Evolutionary conservation across 2,888 invertebrate species (phyloP).

Genomic region (Morinoia aosen): DNA sequence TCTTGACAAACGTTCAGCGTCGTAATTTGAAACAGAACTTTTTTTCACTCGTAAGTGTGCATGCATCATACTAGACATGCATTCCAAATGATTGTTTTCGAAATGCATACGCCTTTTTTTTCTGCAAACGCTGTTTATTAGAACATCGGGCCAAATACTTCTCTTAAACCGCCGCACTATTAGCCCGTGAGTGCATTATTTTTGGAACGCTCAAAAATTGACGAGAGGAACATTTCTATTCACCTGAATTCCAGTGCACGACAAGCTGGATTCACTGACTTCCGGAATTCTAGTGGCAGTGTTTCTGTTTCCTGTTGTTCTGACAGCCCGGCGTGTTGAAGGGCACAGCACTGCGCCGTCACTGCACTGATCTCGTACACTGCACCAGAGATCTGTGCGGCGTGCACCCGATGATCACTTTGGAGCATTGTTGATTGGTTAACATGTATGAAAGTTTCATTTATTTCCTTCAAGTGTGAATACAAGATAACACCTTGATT

Average conservation of each 20-base stretch:
- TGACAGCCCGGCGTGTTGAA: neutral
- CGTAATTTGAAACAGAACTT: neutral
- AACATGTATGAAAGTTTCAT: constrained; percentile 20
- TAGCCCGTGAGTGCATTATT: neutral
- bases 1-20: too few species aligned
- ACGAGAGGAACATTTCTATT: neutral
- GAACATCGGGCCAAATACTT: neutral
- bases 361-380: constrained; percentile 5
- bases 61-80: neutral
- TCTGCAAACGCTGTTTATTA: neutral
- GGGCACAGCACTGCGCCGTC: neutral
- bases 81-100: neutral
- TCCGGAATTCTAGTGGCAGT: neutral
- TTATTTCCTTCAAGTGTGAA: constrained; percentile 12
- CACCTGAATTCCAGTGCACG: neutral
- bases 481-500: neutral
- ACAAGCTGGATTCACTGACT: neutral
- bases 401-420: neutral
- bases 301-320: neutral
- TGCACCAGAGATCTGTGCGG: neutral
- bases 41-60: neutral
- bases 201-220: neutral
- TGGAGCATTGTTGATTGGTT: constrained; percentile 25
- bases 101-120: neutral
- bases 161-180: neutral